These are phyloP conservation scores for Gymnocheta viridis DNA, from an alignment of 2,888 invertebrate genomes.

Conservation along the genomic window DNA sequence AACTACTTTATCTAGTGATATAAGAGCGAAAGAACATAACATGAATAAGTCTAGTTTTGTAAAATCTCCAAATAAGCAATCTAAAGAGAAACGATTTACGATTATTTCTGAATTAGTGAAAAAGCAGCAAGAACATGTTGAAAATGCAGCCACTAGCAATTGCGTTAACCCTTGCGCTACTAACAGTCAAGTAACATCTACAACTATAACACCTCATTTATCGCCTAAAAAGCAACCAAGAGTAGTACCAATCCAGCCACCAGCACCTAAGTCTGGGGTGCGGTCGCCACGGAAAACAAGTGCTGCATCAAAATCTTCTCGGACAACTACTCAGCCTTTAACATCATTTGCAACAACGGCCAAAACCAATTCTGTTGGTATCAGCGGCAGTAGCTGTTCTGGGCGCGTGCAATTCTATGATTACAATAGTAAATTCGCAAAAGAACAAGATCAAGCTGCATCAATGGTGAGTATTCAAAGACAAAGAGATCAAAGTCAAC, in stretches of 20 bases:
- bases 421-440: conserved; percentile 82
- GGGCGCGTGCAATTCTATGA: conserved; percentile 82
- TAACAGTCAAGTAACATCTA: background rate
- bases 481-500: conserved; percentile 68
- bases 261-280: background rate
- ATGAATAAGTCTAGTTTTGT: background rate
- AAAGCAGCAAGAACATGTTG: conserved; percentile 55
- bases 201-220: conserved; percentile 29
- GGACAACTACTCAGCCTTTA: conserved; percentile 24
- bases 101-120: conserved; percentile 77
- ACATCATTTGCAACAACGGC: conserved; percentile 25
- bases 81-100: conserved; percentile 74
- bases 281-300: conserved; percentile 60
- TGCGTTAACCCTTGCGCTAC: background rate
- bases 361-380: conserved; percentile 26
- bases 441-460: conserved; percentile 77
- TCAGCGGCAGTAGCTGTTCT: conserved; percentile 30
- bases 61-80: background rate
- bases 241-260: background rate
- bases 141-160: background rate
- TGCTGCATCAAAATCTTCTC: conserved; percentile 53
- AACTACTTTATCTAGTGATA: conserved; percentile 28
- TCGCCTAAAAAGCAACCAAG: conserved; percentile 41
- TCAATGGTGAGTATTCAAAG: conserved; percentile 78
- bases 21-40: background rate